Conservation (phyloP, 2,113 vertebrate species). For the Cardinalis cardinalis region DNA sequence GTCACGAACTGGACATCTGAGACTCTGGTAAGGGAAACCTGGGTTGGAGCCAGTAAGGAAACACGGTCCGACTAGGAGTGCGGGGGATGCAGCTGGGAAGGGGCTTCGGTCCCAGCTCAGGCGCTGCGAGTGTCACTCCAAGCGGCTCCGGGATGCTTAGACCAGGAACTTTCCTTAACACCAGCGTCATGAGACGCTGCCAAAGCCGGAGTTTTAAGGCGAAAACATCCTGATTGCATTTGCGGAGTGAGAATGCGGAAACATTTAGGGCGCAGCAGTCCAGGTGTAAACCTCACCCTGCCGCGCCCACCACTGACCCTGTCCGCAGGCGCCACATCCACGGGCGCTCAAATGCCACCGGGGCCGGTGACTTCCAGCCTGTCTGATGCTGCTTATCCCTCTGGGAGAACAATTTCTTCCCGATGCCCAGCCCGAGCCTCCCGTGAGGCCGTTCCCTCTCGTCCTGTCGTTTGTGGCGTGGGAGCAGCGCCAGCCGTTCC, state of each 20-base stretch:
- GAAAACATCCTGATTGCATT: rapidly evolving
- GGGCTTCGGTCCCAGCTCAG: background rate
- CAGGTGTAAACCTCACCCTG: no score
- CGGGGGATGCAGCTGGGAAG: background rate
- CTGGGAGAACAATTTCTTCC: background rate
- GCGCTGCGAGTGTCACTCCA: background rate
- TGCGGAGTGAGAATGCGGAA: no score
- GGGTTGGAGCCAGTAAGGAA: background rate
- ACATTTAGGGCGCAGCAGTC: background rate
- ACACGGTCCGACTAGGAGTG: background rate
- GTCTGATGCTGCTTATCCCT: no score
- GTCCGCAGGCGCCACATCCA: background rate
- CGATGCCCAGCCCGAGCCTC: background rate
- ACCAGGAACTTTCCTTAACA: background rate
- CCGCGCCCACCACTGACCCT: no score
- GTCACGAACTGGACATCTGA: background rate
- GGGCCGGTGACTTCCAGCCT: background rate
- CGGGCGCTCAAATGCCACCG: background rate
- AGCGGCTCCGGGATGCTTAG: background rate
- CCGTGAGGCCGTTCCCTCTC: background rate
- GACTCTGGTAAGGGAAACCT: background rate
- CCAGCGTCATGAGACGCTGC: background rate
- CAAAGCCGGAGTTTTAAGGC: background rate
- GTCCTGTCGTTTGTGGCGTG: background rate
- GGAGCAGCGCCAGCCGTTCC: rapidly evolving